A percentile compares a stretch with the other conserved stretches of the same genome.
phyloP scores from a whole-genome alignment of 1,140 invertebrate species.

The Acromyrmex heyeri region DNA sequence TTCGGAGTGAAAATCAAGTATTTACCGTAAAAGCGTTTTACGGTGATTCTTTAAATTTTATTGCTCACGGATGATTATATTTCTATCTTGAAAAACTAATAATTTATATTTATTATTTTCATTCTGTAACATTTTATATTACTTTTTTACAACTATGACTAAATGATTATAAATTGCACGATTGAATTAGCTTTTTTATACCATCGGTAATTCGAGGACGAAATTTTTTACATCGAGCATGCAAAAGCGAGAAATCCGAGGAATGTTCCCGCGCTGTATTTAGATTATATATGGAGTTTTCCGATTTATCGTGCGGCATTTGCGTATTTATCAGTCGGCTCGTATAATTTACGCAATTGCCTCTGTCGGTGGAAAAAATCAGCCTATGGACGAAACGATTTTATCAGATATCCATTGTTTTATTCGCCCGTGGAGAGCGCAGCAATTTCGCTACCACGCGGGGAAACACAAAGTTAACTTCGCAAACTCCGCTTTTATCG shows the following conservation, averaged over 20 bases:
- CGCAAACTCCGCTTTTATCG: slow-evolving; percentile 54
- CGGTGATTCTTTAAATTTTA: neutral
- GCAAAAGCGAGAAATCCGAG: slow-evolving; percentile 28
- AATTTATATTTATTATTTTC: neutral
- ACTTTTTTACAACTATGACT: neutral
- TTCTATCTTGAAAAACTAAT: neutral
- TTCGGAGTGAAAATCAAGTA: slow-evolving; percentile 1
- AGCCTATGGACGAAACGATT: slow-evolving; percentile 42
- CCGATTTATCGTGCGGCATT: slow-evolving; percentile 54
- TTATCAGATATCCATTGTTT: slow-evolving; percentile 61
- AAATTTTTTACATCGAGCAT: neutral
- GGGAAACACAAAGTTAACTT: slow-evolving; percentile 54
- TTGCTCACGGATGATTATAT: neutral
- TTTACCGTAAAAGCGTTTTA: slow-evolving; percentile 3
- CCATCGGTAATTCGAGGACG: neutral
- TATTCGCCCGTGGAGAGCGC: slow-evolving; percentile 25
- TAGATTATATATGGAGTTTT: slow-evolving; percentile 35
- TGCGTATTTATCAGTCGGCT: slow-evolving; percentile 43
- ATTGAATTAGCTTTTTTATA: neutral
- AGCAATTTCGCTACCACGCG: slow-evolving; percentile 42
- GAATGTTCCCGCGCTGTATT: slow-evolving; percentile 7
- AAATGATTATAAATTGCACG: neutral
- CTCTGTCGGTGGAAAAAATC: slow-evolving; percentile 14
- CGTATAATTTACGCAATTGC: slow-evolving; percentile 57
- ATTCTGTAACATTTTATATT: neutral